Evolutionary conservation across 2,888 invertebrate genomes (phyloP).

Genomic region (Oscheius sp.): DNA sequence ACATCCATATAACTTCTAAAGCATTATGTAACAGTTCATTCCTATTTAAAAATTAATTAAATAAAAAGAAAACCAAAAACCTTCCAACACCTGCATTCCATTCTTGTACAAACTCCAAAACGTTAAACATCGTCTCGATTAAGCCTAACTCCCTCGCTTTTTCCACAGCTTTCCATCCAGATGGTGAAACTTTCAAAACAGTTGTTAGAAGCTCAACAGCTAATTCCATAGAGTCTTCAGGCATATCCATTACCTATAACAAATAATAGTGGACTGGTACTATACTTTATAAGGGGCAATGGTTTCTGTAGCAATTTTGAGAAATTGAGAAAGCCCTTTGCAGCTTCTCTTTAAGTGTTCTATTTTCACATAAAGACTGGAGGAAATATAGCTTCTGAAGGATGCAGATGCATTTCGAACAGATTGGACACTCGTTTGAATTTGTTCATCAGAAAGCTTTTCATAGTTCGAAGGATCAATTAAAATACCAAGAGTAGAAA

Average conservation of each 20-base stretch:
- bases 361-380: slow-evolving; percentile 84
- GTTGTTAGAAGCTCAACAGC: slow-evolving; percentile 85
- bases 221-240: slow-evolving; percentile 84
- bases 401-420: slow-evolving; percentile 90
- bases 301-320: slow-evolving; percentile 14
- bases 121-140: slow-evolving; percentile 80
- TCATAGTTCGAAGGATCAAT: slow-evolving; percentile 76
- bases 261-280: background rate
- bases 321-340: slow-evolving; percentile 1
- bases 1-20: slow-evolving; percentile 87
- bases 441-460: slow-evolving; percentile 82
- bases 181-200: slow-evolving; percentile 67
- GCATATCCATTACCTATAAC: slow-evolving; percentile 74
- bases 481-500: slow-evolving; percentile 85
- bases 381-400: slow-evolving; percentile 86
- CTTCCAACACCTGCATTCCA: slow-evolving; percentile 30
- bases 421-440: slow-evolving; percentile 87
- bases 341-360: slow-evolving; percentile 74
- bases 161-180: slow-evolving; percentile 85
- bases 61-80: background rate
- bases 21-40: slow-evolving; percentile 83
- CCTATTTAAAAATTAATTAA: slow-evolving; percentile 20
- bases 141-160: slow-evolving; percentile 86
- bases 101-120: slow-evolving; percentile 74
- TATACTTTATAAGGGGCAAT: slow-evolving; percentile 38